Percentiles rank a stretch among this genome's conserved stretches.
phyloP scores from a whole-genome alignment of 2,888 invertebrate genomes.

The Tanypteryx hageni region DNA sequence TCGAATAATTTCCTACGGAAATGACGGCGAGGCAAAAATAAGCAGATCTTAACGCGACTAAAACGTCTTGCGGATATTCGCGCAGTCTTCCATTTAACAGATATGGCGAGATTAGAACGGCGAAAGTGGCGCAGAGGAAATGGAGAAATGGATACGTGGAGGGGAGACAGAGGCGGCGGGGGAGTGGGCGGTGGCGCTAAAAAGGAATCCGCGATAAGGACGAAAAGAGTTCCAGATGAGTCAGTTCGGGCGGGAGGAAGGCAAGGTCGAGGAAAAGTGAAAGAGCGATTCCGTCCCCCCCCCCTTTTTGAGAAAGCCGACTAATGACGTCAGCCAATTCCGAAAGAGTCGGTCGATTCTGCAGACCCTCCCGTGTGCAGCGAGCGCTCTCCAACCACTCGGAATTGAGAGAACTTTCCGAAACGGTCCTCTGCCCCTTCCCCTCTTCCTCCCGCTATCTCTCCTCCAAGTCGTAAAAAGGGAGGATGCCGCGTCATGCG shows the following conservation, averaged over 20 bases:
- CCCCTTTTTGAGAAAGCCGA: constrained; percentile 48
- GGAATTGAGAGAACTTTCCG: not conserved
- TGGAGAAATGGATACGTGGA: constrained; percentile 43
- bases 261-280: not conserved
- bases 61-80: constrained; percentile 36
- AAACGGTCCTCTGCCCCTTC: not conserved
- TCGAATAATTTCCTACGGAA: not conserved
- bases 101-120: not conserved
- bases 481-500: constrained; percentile 5
- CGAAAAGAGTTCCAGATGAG: constrained; percentile 56
- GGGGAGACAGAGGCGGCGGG: constrained; percentile 8
- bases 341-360: constrained; percentile 26
- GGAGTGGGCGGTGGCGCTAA: not conserved
- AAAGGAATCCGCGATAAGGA: constrained; percentile 45
- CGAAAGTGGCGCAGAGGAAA: constrained; percentile 42
- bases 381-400: not conserved
- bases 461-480: not conserved
- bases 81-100: constrained; percentile 38
- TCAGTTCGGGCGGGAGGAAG: not conserved
- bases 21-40: not conserved
- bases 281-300: not conserved
- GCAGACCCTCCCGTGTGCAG: not conserved
- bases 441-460: not conserved
- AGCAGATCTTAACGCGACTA: constrained; percentile 1
- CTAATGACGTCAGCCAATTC: constrained; percentile 54